These are phyloP conservation scores for Palythoa grandis DNA, from an alignment of 92 coral and sea anemone genomes.

Conservation along the genomic window DNA sequence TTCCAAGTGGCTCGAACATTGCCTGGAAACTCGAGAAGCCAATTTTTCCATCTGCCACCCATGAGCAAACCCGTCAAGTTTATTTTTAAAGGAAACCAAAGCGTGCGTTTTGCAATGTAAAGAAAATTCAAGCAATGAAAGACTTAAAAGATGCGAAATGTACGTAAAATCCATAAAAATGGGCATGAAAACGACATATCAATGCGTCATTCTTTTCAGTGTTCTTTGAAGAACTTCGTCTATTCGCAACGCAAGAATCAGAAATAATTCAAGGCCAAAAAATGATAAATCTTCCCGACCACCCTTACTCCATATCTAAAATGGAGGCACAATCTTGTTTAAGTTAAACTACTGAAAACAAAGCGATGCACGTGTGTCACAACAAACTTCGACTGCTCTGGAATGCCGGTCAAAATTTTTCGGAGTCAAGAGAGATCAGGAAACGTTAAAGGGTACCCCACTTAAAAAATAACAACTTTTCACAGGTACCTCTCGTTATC, in stretches of 20 bases:
- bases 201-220: background rate
- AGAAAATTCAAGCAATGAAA: background rate
- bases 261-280: background rate
- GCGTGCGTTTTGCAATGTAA: background rate
- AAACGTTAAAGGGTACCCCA: slow-evolving; percentile 2
- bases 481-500: background rate
- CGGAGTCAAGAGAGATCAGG: background rate
- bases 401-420: slow-evolving; percentile 16
- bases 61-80: background rate
- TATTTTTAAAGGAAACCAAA: background rate
- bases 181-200: slow-evolving; percentile 9
- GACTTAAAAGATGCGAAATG: slow-evolving; percentile 22
- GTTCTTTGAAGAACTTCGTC: background rate
- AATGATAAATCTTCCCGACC: background rate
- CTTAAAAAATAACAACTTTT: slow-evolving; percentile 1
- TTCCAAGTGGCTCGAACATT: background rate
- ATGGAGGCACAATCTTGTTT: background rate
- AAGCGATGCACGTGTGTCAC: slow-evolving; percentile 25
- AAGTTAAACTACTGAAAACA: slow-evolving; percentile 10
- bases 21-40: background rate
- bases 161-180: slow-evolving; percentile 9
- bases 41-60: background rate
- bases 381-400: background rate
- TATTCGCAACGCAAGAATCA: background rate
- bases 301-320: background rate